Conservation (phyloP, 2,797 vertebrate genomes). For the Petrocephalus sullivani region DNA sequence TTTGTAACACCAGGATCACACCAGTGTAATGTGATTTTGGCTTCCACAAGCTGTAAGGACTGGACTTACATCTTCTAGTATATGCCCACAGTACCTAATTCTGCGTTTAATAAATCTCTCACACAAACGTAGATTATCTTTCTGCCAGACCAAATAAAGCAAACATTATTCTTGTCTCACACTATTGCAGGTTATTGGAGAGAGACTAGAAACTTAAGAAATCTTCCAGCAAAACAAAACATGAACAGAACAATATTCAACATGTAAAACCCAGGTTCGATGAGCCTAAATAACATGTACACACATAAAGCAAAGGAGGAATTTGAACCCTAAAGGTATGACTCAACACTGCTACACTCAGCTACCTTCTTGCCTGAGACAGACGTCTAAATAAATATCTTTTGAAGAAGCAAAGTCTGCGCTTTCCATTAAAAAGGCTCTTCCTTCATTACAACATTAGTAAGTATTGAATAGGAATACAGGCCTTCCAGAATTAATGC, state of each 20-base stretch:
- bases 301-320: background rate
- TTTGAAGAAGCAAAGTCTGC: background rate
- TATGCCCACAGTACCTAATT: background rate
- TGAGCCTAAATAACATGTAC: background rate
- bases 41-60: background rate
- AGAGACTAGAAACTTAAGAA: constrained; percentile 33
- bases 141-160: constrained; percentile 44
- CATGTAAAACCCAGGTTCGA: background rate
- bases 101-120: constrained; percentile 31
- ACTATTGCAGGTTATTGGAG: constrained; percentile 41
- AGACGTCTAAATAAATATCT: constrained; percentile 5
- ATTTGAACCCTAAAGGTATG: constrained; percentile 21
- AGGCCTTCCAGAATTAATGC: background rate
- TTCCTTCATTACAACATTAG: background rate
- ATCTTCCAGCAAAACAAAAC: constrained; percentile 34
- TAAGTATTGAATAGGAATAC: background rate
- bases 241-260: constrained; percentile 32
- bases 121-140: constrained; percentile 31
- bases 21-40: background rate
- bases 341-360: background rate
- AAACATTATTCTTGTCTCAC: constrained; percentile 44
- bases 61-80: constrained; percentile 8
- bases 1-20: background rate
- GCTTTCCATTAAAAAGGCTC: background rate
- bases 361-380: background rate